Conservation (phyloP, 35 echinoderm and acorn worm genomes). For the Patiria miniata region DNA sequence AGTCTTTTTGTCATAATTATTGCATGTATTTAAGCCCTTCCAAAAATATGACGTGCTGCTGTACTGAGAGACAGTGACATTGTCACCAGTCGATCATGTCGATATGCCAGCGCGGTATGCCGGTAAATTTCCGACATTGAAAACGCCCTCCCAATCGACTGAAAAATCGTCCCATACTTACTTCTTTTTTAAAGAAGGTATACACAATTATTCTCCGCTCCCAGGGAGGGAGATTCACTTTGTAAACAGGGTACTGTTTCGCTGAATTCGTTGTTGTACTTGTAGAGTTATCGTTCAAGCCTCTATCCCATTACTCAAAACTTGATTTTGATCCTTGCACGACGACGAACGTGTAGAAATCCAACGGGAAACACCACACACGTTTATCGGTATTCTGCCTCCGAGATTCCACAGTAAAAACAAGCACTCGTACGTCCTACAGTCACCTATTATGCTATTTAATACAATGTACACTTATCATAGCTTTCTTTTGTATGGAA, state of each 20-base stretch:
- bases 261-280: too few species aligned
- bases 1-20: too few species aligned
- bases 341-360: not conserved
- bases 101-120: too few species aligned
- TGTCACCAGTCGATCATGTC: too few species aligned
- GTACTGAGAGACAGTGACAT: too few species aligned
- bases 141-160: not conserved
- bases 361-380: not conserved
- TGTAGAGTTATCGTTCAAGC: not conserved
- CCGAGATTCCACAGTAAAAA: not conserved
- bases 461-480: not conserved
- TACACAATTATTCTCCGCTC: too few species aligned
- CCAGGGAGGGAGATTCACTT: too few species aligned
- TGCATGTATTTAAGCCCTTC: too few species aligned
- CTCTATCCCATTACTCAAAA: not conserved
- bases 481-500: not conserved
- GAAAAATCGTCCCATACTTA: not conserved
- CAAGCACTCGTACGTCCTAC: not conserved
- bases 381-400: not conserved
- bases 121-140: not conserved
- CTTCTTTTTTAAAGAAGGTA: not conserved
- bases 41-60: too few species aligned
- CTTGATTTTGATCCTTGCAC: too few species aligned
- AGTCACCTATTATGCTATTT: constrained; percentile 3
- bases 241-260: too few species aligned